A percentile compares a stretch with the other conserved stretches of the same genome.
These are phyloP conservation scores for Rallus limicola DNA, from an alignment of 2,113 vertebrate genomes.

Conservation along the genomic window DNA sequence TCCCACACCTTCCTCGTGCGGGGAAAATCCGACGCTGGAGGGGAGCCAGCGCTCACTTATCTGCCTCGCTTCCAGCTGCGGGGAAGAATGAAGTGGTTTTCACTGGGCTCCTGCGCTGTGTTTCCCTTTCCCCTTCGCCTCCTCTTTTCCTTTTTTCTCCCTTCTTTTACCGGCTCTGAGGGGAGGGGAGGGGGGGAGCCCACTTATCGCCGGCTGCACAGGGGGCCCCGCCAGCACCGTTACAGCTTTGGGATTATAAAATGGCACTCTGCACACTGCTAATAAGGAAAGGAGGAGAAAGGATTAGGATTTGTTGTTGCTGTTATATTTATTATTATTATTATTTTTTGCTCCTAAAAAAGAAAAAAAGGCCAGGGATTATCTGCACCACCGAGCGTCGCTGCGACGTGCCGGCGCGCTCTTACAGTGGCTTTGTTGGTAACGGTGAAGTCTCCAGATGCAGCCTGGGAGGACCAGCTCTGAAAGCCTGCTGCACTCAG, in stretches of 20 bases:
- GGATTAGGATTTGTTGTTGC: background rate
- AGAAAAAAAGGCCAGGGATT: background rate
- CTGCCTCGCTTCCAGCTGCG: slow-evolving; percentile 17
- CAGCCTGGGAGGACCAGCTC: background rate
- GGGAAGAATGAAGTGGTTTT: background rate
- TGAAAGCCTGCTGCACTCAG: background rate
- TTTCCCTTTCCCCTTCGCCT: background rate
- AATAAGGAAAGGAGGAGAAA: background rate
- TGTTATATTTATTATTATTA: background rate
- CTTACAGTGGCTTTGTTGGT: background rate
- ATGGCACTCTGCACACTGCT: background rate
- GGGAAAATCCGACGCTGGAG: background rate
- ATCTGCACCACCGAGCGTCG: background rate
- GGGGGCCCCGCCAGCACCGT: background rate
- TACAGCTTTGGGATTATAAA: background rate
- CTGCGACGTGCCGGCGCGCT: background rate
- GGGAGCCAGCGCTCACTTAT: background rate
- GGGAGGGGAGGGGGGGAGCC: background rate
- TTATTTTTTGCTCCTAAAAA: background rate
- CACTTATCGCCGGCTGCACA: background rate
- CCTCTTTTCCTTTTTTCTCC: accelerated
- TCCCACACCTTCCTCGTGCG: background rate
- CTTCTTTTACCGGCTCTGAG: background rate
- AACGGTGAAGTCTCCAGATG: background rate
- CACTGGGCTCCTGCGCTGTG: background rate